Base-by-base conservation (phyloP, 2,113 vertebrate genomes). In the Mixornis gularis region DNA sequence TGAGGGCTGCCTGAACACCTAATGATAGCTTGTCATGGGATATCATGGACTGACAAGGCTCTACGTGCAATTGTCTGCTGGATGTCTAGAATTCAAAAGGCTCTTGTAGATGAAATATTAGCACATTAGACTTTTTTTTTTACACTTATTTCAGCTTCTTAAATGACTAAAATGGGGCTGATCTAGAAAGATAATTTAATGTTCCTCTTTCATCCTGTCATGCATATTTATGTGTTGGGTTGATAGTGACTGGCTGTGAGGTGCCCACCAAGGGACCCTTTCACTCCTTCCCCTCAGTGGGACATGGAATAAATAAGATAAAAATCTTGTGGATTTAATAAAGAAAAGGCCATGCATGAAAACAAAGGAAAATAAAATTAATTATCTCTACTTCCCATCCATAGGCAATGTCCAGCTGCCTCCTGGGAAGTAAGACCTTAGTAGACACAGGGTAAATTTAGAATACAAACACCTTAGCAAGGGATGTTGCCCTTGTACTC, bases 231-330 rank as follows among this genome's bases (percentile, higher is more conserved):
- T 48, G 34, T 5, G 17, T 3, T 24, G 30, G 3, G 4, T 66
- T 86, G 43, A 43, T 21, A 5, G 5, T 41, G 48, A 12, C 9
- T 79, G 32, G 16, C 32, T 62, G 17, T 9, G 14, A 29, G 3
- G 2, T 36, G 9, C 5, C 11, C 19, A 46, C 4, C 19, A 77
- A 60, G 24, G 20, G 1, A 2, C 1, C 7, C 12, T 34, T 13
- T 68, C 25, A 13, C 3, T 84, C 29, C 40, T 15, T 18, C 3
- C 40, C 29, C 36, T 48, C 27, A 26, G 46, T 29, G 9, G 21
- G 9, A 52, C 0, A 1, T 2, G 10, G 4, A 24, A 66, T 19
- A 81, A 78, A 55, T 49, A 46, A 21, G 20, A 44, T 17, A 8
- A 38, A 52, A 80, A 41, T 5, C 6, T 15, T 8, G 4, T 40